Percentiles rank a stretch among this genome's conserved stretches.
phyloP scores from a whole-genome alignment of 53 echinoderm and acorn worm species.

The Zoroaster sp. region DNA sequence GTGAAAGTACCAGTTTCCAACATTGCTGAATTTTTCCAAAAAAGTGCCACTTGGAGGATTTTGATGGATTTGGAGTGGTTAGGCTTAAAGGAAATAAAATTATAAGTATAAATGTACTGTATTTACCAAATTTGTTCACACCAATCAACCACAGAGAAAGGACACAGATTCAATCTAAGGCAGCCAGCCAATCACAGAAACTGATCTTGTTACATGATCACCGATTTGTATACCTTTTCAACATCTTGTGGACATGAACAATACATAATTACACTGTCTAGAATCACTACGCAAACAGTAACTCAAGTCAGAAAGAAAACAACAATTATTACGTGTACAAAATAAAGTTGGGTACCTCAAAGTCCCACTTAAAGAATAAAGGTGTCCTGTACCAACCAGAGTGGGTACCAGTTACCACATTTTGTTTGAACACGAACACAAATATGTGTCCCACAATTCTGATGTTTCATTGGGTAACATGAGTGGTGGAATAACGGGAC shows the following conservation, averaged over 20 bases:
- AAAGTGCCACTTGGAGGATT: no score
- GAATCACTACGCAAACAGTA: conserved; percentile 29
- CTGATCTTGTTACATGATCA: not conserved
- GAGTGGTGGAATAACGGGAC: not conserved
- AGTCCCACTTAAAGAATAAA: not conserved
- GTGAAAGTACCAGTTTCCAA: no score
- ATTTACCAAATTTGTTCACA: no score
- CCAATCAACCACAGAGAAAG: no score
- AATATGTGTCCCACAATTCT: conserved; percentile 37
- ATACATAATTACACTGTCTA: not conserved
- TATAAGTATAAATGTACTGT: no score
- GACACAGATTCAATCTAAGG: no score
- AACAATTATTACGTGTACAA: not conserved
- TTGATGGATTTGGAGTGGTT: no score
- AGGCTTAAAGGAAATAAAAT: no score
- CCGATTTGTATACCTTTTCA: conserved; percentile 33
- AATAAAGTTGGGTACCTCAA: not conserved
- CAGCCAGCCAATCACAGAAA: not conserved
- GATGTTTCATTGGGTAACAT: conserved; percentile 34
- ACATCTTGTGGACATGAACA: not conserved
- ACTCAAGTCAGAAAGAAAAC: not conserved
- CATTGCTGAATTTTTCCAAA: no score
- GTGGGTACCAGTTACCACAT: not conserved
- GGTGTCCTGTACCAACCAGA: not conserved
- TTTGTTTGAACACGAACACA: not conserved